Conservation (phyloP, 1,140 invertebrate genomes). For the Heliconius eleuchia region DNA sequence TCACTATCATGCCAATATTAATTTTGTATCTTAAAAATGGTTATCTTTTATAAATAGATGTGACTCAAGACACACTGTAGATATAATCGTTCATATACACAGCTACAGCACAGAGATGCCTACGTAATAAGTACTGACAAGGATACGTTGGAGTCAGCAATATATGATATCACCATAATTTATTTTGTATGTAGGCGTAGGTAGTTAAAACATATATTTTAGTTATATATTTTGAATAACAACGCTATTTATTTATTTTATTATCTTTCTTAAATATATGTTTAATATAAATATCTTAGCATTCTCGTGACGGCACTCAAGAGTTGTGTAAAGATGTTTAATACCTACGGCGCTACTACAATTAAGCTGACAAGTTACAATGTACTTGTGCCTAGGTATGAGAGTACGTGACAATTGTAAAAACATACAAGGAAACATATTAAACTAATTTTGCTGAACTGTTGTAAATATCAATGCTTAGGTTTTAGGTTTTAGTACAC, state of each 20-base stretch:
- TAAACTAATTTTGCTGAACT: conserved; percentile 1
- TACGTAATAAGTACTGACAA: conserved; percentile 43
- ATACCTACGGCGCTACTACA: background rate
- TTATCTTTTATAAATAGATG: conserved; percentile 11
- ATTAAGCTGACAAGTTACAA: conserved; percentile 26
- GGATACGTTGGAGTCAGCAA: conserved; percentile 39
- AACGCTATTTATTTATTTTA: background rate
- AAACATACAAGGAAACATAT: conserved; percentile 11
- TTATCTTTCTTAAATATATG: background rate
- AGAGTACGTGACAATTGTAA: conserved; percentile 25
- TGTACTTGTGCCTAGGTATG: background rate
- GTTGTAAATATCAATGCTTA: background rate
- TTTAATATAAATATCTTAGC: background rate
- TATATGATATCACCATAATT: conserved; percentile 53
- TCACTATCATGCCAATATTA: background rate
- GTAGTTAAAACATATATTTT: background rate
- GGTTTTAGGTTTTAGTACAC: background rate
- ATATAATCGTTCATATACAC: conserved; percentile 8
- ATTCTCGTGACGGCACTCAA: background rate
- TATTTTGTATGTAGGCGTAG: conserved; percentile 44
- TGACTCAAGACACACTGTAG: background rate
- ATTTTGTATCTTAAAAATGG: background rate
- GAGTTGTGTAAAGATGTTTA: background rate
- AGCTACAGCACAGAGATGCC: conserved; percentile 22
- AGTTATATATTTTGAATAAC: background rate